phyloP scores from a whole-genome alignment of 2,888 invertebrate genomes.

The Mythimna albipuncta region DNA sequence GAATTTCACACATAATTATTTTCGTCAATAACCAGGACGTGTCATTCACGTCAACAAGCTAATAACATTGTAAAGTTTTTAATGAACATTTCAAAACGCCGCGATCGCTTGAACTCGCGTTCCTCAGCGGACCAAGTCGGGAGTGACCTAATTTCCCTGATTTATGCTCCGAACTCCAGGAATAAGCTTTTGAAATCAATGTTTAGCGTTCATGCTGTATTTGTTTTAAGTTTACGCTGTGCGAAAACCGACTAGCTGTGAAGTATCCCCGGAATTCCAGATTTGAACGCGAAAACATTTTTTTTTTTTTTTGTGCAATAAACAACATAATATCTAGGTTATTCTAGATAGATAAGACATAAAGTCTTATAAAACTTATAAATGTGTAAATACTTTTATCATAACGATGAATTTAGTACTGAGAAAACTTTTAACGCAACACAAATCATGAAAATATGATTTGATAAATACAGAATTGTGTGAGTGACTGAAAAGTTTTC shows the following conservation, averaged over 20 bases:
- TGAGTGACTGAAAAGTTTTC: background rate
- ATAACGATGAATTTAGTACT: constrained; percentile 1
- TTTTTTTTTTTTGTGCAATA: background rate
- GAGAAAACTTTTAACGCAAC: background rate
- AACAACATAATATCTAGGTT: background rate
- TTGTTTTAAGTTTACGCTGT: constrained; percentile 53
- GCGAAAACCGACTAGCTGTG: constrained; percentile 31
- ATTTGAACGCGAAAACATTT: background rate
- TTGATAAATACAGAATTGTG: background rate
- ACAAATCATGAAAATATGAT: constrained; percentile 12
- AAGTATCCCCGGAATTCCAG: constrained; percentile 1
- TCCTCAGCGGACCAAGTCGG: constrained; percentile 49
- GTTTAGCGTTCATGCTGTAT: constrained; percentile 61
- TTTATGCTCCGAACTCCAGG: constrained; percentile 71
- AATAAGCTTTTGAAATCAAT: constrained; percentile 73
- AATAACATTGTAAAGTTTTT: constrained; percentile 62
- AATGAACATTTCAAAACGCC: constrained; percentile 57
- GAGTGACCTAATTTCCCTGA: constrained; percentile 76
- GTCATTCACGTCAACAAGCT: constrained; percentile 58
- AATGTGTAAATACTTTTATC: background rate
- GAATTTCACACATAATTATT: constrained; percentile 39
- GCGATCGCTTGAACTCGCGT: constrained; percentile 35
- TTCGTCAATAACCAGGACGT: constrained; percentile 53
- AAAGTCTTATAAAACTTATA: background rate
- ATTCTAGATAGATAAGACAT: background rate